phyloP scores from a whole-genome alignment of 2,888 invertebrate genomes.

The Diachrysia chrysitis region DNA sequence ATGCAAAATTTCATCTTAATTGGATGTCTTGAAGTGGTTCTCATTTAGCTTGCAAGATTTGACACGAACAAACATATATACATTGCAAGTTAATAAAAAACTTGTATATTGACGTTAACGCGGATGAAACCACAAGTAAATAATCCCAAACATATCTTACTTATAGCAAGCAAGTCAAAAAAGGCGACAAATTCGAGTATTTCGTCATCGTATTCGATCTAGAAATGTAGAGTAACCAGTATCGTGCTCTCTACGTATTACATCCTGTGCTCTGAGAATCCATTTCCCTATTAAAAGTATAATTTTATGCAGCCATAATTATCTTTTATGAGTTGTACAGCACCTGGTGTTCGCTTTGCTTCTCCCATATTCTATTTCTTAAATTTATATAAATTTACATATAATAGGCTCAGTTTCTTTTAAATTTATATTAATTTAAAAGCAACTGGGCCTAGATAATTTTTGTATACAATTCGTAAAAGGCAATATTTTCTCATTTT shows the following conservation, averaged over 20 bases:
- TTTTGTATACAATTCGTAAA: not conserved
- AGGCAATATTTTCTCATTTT: not conserved
- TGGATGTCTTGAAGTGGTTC: no score
- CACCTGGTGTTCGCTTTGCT: not conserved
- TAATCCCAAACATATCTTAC: no score
- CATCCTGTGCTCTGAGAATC: conserved; percentile 2
- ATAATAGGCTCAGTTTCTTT: no score
- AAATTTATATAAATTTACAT: not conserved
- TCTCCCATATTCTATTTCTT: not conserved
- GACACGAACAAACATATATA: no score
- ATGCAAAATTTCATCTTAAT: no score
- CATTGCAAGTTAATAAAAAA: no score
- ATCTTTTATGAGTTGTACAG: not conserved
- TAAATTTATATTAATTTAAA: not conserved
- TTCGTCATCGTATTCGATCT: not conserved
- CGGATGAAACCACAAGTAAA: no score
- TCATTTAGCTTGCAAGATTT: no score
- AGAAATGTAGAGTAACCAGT: not conserved
- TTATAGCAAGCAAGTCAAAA: no score
- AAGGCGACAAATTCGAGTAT: no score
- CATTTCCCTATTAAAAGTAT: conserved; percentile 5
- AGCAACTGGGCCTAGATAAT: not conserved
- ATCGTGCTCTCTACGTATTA: not conserved
- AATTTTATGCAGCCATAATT: not conserved
- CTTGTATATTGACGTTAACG: no score